Percentiles rank a stretch among this genome's conserved stretches.
Conservation (phyloP, 2,113 vertebrate genomes). For the Mesocricetus auratus region DNA sequence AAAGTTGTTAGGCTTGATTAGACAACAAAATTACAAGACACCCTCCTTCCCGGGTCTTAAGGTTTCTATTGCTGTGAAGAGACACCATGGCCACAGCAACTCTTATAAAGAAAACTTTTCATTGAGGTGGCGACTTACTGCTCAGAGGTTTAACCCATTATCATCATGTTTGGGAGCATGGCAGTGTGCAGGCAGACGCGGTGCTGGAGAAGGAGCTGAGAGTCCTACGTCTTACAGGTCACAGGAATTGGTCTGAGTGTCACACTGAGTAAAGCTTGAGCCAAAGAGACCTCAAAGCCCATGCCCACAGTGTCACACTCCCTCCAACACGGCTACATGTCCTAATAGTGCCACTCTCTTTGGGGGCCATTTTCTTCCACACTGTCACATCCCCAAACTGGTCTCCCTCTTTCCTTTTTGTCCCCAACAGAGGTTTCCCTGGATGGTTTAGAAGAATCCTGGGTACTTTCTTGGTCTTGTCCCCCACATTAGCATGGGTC, state of each 20-base stretch:
- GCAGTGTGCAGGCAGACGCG: neutral
- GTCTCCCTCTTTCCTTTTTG: neutral
- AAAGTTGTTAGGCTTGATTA: neutral
- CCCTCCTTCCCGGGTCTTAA: accelerated
- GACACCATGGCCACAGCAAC: too few relatives aligned
- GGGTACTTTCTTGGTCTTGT: neutral
- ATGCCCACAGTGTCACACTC: neutral
- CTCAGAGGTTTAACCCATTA: neutral
- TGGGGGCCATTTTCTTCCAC: neutral
- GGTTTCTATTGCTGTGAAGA: neutral
- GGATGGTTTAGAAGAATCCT: slow-evolving; percentile 4
- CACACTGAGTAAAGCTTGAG: neutral
- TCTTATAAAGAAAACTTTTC: too few relatives aligned
- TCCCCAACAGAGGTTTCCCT: neutral
- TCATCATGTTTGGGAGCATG: neutral
- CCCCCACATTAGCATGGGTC: neutral
- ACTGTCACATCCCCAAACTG: too few relatives aligned
- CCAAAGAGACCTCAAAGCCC: neutral
- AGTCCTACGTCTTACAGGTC: neutral
- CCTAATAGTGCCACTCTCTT: neutral
- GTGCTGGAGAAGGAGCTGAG: neutral
- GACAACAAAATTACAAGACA: neutral
- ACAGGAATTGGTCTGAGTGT: neutral
- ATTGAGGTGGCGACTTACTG: too few relatives aligned
- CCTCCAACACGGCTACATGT: neutral